phyloP scores from a whole-genome alignment of 2,888 invertebrate species.

The Drosophila longiperda region DNA sequence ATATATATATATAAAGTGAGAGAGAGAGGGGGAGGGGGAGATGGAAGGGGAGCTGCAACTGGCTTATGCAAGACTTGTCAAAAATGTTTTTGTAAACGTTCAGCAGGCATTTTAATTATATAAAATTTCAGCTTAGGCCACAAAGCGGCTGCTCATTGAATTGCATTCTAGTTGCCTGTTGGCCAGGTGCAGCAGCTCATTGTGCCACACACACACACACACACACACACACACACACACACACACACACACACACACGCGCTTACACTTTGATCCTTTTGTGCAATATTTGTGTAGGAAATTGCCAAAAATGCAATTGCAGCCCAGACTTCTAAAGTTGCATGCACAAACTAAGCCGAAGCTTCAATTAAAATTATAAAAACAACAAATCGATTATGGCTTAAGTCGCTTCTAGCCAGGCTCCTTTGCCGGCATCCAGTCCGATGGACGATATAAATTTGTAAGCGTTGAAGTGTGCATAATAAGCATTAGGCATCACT shows the following conservation, averaged over 20 bases:
- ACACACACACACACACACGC: slow-evolving; percentile 1
- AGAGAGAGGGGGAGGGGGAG: background rate
- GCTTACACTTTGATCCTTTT: slow-evolving; percentile 60
- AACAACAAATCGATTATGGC: slow-evolving; percentile 63
- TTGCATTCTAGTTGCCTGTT: slow-evolving; percentile 33
- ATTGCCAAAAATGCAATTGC: slow-evolving; percentile 66
- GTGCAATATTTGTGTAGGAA: slow-evolving; percentile 74
- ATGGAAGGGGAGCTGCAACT: background rate
- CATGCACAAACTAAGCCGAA: slow-evolving; percentile 13
- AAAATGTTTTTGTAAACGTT: slow-evolving; percentile 60
- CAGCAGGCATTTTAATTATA: slow-evolving; percentile 75
- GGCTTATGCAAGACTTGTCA: slow-evolving; percentile 53
- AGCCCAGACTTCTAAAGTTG: slow-evolving; percentile 9
- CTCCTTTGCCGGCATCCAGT: slow-evolving; percentile 17
- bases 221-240: background rate
- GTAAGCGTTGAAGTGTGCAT: slow-evolving; percentile 68
- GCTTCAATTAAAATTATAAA: slow-evolving; percentile 78
- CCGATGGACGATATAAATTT: slow-evolving; percentile 48
- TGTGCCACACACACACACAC: background rate
- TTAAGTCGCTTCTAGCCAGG: slow-evolving; percentile 7
- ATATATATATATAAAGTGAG: background rate
- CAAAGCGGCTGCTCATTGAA: slow-evolving; percentile 37
- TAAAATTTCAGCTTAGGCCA: slow-evolving; percentile 55
- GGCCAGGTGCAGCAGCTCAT: slow-evolving; percentile 8
- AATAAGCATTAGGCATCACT: slow-evolving; percentile 66